Evolutionary conservation across 2,888 invertebrate genomes (phyloP).

Genomic region (Sphinx pinastri): DNA sequence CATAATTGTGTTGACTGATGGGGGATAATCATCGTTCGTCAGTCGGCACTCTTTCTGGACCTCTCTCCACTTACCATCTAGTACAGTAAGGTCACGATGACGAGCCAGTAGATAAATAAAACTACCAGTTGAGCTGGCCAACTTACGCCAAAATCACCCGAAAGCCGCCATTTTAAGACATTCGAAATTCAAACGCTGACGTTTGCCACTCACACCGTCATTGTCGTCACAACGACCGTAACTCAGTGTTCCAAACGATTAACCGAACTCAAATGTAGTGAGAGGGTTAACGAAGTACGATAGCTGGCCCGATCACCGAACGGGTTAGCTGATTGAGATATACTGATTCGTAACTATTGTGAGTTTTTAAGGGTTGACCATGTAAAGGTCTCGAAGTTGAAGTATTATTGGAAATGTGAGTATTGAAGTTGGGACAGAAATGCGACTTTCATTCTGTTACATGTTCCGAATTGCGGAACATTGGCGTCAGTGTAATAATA

Average conservation of each 20-base stretch:
- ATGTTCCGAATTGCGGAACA: too few relatives aligned
- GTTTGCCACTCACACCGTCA: neutral
- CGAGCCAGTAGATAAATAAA: too few relatives aligned
- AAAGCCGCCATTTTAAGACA: neutral
- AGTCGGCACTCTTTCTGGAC: too few relatives aligned
- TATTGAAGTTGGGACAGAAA: neutral
- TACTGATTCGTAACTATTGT: constrained; percentile 14
- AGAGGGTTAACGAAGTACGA: constrained; percentile 56
- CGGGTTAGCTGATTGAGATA: constrained; percentile 27
- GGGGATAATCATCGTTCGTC: too few relatives aligned
- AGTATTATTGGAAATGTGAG: neutral
- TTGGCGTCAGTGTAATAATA: too few relatives aligned
- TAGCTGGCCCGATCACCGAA: constrained; percentile 28
- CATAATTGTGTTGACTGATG: too few relatives aligned
- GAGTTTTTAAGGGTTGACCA: neutral
- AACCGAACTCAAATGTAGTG: constrained; percentile 65
- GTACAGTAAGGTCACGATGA: too few relatives aligned
- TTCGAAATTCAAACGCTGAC: neutral
- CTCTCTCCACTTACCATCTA: too few relatives aligned
- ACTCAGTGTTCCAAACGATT: constrained; percentile 67
- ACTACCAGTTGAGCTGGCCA: too few relatives aligned
- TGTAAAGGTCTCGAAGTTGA: neutral
- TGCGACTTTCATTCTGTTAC: too few relatives aligned
- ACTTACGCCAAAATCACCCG: too few relatives aligned
- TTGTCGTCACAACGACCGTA: constrained; percentile 43